Conservation (phyloP, 2,888 invertebrate genomes). For the Gasteruption jaculator region DNA sequence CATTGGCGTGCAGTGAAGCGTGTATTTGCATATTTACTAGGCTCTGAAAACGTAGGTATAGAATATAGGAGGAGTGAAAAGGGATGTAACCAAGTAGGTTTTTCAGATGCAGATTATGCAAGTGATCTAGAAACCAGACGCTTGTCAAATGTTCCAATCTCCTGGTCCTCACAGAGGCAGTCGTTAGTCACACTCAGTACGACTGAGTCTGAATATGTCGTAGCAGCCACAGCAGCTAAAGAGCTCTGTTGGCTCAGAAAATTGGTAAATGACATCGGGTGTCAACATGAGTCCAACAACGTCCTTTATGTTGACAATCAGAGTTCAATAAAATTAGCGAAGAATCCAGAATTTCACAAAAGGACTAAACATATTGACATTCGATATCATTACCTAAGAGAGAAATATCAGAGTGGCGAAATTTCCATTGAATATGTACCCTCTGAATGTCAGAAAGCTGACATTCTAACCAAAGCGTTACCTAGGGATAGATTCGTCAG, state of each 20-base stretch:
- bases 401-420: conserved; percentile 2
- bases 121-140: neutral
- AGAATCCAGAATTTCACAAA: conserved; percentile 15
- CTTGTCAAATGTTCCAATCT: neutral
- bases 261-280: too few relatives aligned
- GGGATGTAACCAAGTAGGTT: neutral
- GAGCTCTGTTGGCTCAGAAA: too few relatives aligned
- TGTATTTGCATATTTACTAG: too few relatives aligned
- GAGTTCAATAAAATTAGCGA: conserved; percentile 10
- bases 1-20: too few relatives aligned
- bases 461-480: conserved; percentile 17
- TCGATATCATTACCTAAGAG: conserved; percentile 13
- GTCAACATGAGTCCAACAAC: neutral
- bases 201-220: too few relatives aligned
- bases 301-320: conserved; percentile 14
- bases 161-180: conserved; percentile 6
- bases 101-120: conserved; percentile 6
- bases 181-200: neutral
- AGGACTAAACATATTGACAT: conserved; percentile 16
- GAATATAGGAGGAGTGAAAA: neutral
- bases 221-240: too few relatives aligned
- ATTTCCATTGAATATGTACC: conserved; percentile 14
- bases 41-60: too few relatives aligned
- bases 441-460: conserved; percentile 13
- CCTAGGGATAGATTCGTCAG: conserved; percentile 3